Evolutionary conservation across 2,888 invertebrate genomes (phyloP).

Genomic region (Acanthoscelides obtectus): DNA sequence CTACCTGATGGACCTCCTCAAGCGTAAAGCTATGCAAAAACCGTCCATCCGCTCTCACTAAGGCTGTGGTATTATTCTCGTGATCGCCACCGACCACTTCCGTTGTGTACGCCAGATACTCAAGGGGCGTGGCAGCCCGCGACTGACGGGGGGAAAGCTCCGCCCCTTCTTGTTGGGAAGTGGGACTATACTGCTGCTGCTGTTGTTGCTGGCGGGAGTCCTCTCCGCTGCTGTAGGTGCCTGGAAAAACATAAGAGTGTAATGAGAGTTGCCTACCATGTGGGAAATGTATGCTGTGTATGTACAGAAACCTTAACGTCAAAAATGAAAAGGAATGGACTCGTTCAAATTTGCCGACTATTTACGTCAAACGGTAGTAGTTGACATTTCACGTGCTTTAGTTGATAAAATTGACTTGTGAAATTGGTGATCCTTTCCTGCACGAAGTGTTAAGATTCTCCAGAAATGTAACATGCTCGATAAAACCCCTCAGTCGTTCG

Average conservation of each 20-base stretch:
- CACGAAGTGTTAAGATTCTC: too few relatives aligned
- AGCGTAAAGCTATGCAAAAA: slow-evolving; percentile 32
- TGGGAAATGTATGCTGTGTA: slow-evolving; percentile 1
- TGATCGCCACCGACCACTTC: slow-evolving; percentile 28
- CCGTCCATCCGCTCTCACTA: slow-evolving; percentile 37
- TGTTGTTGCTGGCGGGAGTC: slow-evolving; percentile 22
- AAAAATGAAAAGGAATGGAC: too few relatives aligned
- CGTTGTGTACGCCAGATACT: slow-evolving; percentile 36
- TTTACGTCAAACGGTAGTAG: too few relatives aligned
- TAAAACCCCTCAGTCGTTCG: too few relatives aligned
- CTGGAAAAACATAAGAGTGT: slow-evolving; percentile 23
- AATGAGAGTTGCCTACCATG: slow-evolving; percentile 23
- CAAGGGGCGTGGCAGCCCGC: slow-evolving; percentile 39
- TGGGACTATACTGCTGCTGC: slow-evolving; percentile 40
- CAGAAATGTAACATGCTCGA: too few relatives aligned
- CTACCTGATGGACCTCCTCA: slow-evolving; percentile 33
- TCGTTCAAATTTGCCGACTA: too few relatives aligned
- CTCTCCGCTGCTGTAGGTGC: slow-evolving; percentile 20
- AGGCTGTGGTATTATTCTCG: slow-evolving; percentile 33
- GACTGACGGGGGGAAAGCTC: slow-evolving; percentile 43
- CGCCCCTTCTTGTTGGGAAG: slow-evolving; percentile 42
- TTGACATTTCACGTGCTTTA: too few relatives aligned
- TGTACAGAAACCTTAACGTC: too few relatives aligned
- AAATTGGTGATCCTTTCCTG: too few relatives aligned
- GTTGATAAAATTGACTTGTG: too few relatives aligned